These are phyloP conservation scores for Phortica okadai DNA, from an alignment of 2,888 invertebrate species.

Conservation along the genomic window DNA sequence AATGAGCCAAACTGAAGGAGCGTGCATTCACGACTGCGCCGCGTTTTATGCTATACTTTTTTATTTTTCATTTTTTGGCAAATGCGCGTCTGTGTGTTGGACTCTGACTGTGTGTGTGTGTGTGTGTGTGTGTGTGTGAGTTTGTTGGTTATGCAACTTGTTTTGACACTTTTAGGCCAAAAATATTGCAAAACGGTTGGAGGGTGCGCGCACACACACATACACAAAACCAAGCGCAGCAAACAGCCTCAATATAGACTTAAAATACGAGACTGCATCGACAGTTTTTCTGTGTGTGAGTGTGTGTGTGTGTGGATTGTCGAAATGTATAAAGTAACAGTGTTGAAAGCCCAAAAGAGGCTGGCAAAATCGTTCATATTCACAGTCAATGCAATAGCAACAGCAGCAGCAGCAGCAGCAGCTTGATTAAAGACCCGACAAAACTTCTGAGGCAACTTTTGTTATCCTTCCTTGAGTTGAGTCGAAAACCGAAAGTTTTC, in stretches of 20 bases:
- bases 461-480: not conserved
- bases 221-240: not conserved
- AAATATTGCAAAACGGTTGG: slow-evolving; percentile 9
- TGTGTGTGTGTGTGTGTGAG: slow-evolving; percentile 38
- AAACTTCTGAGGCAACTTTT: slow-evolving; percentile 23
- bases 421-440: slow-evolving; percentile 26
- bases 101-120: slow-evolving; percentile 28
- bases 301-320: not conserved
- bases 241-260: not conserved
- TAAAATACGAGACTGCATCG: slow-evolving; percentile 25
- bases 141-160: slow-evolving; percentile 53
- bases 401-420: not conserved
- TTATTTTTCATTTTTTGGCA: not conserved
- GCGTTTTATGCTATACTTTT: slow-evolving; percentile 37
- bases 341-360: slow-evolving; percentile 6
- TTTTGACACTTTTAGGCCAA: slow-evolving; percentile 63
- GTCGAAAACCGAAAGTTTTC: slow-evolving; percentile 24
- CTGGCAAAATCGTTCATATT: slow-evolving; percentile 19
- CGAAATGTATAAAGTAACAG: not conserved
- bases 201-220: not conserved
- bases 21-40: slow-evolving; percentile 6
- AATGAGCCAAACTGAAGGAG: slow-evolving; percentile 3
- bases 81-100: too few relatives aligned
- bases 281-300: not conserved
- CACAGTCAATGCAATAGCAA: slow-evolving; percentile 1